Base-by-base conservation (phyloP, 2,888 invertebrate species). In the Trachelus troglodyta region DNA sequence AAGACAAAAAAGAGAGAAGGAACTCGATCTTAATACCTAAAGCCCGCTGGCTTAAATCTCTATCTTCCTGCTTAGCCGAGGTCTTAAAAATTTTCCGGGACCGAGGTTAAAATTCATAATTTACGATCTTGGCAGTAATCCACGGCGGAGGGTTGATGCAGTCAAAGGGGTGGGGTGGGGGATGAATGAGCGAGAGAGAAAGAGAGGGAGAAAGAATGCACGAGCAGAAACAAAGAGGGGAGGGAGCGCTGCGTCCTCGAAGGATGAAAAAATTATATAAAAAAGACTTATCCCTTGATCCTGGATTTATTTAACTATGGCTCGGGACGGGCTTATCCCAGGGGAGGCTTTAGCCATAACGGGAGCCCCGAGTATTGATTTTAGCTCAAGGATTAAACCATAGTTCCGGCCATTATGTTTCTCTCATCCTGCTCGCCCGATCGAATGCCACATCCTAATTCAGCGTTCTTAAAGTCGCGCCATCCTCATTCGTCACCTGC, bases 221-320 rank as follows among this genome's bases (percentile, higher is more conserved):
- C 15, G n/a, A n/a, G 12, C 11, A 69, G 69, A 69, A 33, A 69
- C 69, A 30, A 15, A 33, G 69, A 33, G 30, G 30, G 69, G 69
- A n/a, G 69, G 15, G 69, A 6, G 33, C 73, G 79, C 34, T 35
- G 34, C 56, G 76, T 68, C 75, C 69, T 71, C 76, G 76, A 75
- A 77, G 81, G 79, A 79, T 76, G 85, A 86, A 83, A 85, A 83
- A 85, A 85, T 85, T 85, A 85, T 86, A 87, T 86, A 88, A 89
- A 90, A 87, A 88, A 87, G 88, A 87, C 89, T 91, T 89, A 91
- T 91, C 91, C 91, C 89, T 91, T 91, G 90, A 91, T 91, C 91
- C 91, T 84, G 91, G 91, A 91, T 91, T 91, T 91, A 91, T 91
- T 91, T 91, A 91, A 91, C 90, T 91, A 91, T 90, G 89, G 86